Evolutionary conservation across 2,113 vertebrate genomes (phyloP).

Genomic region (Equus quagga): DNA sequence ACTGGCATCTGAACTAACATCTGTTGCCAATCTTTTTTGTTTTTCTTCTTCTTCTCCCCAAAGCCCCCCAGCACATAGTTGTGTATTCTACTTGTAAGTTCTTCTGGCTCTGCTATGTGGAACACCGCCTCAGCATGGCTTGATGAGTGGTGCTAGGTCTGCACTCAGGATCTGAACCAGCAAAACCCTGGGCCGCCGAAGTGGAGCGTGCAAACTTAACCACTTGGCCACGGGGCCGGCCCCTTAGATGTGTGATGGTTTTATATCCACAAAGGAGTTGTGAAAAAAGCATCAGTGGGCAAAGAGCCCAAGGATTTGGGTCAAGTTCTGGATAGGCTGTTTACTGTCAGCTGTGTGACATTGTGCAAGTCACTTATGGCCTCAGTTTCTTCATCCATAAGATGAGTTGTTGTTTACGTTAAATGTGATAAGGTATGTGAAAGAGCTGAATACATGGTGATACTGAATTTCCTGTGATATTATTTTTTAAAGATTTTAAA

Average conservation of each 20-base stretch:
- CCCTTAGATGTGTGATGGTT: background rate
- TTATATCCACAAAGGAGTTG: background rate
- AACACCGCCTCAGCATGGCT: too few species aligned
- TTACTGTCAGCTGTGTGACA: background rate
- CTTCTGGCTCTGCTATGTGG: too few species aligned
- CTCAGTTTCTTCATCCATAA: background rate
- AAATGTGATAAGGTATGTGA: background rate
- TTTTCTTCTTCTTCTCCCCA: too few species aligned
- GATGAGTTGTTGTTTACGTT: background rate
- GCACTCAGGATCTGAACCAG: too few species aligned
- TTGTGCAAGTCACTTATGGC: background rate
- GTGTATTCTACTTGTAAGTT: too few species aligned
- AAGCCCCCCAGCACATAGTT: too few species aligned
- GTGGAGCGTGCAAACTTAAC: too few species aligned
- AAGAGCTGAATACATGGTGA: background rate
- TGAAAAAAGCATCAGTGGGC: background rate
- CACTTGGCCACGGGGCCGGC: too few species aligned
- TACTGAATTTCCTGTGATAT: background rate
- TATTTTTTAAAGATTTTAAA: background rate
- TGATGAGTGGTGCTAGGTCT: too few species aligned
- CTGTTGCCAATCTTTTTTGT: too few species aligned
- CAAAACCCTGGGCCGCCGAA: too few species aligned
- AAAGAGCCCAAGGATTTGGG: background rate
- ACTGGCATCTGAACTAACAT: too few species aligned
- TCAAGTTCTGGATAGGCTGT: background rate